phyloP scores from a whole-genome alignment of 1,140 invertebrate genomes.

The Cherax destructor region DNA sequence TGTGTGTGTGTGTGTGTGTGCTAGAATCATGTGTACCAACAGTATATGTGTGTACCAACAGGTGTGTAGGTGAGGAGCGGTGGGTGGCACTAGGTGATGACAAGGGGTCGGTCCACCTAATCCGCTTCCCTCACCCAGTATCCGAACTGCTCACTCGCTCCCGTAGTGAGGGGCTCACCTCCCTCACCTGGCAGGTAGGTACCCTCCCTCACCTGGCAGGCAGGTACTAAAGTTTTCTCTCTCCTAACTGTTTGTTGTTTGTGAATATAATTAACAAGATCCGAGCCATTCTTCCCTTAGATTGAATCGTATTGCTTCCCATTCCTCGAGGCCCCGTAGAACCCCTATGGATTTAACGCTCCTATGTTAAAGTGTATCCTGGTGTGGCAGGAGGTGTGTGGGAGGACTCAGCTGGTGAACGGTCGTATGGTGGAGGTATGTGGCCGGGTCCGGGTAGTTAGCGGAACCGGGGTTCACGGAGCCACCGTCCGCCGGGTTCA shows the following conservation, averaged over 20 bases:
- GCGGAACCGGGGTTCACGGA: slow-evolving; percentile 16
- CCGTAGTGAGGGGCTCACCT: slow-evolving; percentile 52
- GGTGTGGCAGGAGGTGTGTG: slow-evolving; percentile 38
- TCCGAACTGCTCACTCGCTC: slow-evolving; percentile 33
- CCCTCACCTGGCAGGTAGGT: slow-evolving; percentile 60
- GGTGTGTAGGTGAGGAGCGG: slow-evolving; percentile 32
- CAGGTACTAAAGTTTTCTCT: too few relatives aligned
- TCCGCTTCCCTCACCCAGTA: slow-evolving; percentile 44
- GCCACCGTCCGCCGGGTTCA: slow-evolving; percentile 19
- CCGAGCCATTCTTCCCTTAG: too few relatives aligned
- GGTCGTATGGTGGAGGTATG: slow-evolving; percentile 34
- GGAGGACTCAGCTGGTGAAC: slow-evolving; percentile 7
- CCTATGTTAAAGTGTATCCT: too few relatives aligned
- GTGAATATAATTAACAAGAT: too few relatives aligned
- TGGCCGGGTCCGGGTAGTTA: slow-evolving; percentile 2
- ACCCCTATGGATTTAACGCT: too few relatives aligned
- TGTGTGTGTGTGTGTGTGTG: too few relatives aligned
- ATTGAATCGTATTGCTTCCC: too few relatives aligned
- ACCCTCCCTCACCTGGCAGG: neutral
- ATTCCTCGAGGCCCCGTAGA: too few relatives aligned
- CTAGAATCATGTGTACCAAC: neutral
- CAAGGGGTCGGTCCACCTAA: slow-evolving; percentile 28
- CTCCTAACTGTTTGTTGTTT: too few relatives aligned
- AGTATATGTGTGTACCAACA: slow-evolving; percentile 2
- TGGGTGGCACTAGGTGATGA: slow-evolving; percentile 52